A percentile compares a stretch with the other conserved stretches of the same genome.
Evolutionary conservation across 2,797 vertebrate species (phyloP).

Genomic region (Silurus lanzhouensis): DNA sequence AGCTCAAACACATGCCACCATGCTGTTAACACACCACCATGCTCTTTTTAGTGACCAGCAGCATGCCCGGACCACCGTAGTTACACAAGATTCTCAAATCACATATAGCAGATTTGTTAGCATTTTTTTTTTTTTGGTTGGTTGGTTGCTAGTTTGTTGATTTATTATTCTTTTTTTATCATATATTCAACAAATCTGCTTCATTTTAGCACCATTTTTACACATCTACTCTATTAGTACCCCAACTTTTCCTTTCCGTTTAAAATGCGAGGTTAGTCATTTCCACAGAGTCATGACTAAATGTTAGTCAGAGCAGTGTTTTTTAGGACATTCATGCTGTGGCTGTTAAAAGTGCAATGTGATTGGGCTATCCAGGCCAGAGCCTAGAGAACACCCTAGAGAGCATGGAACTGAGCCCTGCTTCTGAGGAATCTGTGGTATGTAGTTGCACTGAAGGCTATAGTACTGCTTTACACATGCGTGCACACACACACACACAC

Average conservation of each 20-base stretch:
- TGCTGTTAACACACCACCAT: background rate
- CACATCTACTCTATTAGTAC: background rate
- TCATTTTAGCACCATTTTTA: background rate
- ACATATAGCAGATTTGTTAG: background rate
- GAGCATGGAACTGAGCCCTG: constrained; percentile 60
- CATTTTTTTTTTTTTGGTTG: background rate
- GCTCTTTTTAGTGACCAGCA: background rate
- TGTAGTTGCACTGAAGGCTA: constrained; percentile 69
- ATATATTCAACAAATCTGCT: background rate
- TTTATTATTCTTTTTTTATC: background rate
- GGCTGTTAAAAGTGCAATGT: constrained; percentile 29
- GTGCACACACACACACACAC: background rate
- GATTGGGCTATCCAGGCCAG: constrained; percentile 38
- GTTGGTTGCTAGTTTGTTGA: too few relatives aligned
- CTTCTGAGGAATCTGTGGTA: constrained; percentile 71
- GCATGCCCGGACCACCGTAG: background rate
- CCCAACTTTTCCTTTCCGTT: background rate
- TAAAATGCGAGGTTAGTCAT: background rate
- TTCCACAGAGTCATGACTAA: background rate
- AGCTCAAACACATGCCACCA: background rate
- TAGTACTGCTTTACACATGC: constrained; percentile 33
- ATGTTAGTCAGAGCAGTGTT: background rate
- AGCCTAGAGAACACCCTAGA: constrained; percentile 12
- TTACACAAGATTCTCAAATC: background rate
- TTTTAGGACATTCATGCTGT: background rate